Base-by-base conservation (phyloP, 1,140 invertebrate species). In the Laupala kohalensis region DNA sequence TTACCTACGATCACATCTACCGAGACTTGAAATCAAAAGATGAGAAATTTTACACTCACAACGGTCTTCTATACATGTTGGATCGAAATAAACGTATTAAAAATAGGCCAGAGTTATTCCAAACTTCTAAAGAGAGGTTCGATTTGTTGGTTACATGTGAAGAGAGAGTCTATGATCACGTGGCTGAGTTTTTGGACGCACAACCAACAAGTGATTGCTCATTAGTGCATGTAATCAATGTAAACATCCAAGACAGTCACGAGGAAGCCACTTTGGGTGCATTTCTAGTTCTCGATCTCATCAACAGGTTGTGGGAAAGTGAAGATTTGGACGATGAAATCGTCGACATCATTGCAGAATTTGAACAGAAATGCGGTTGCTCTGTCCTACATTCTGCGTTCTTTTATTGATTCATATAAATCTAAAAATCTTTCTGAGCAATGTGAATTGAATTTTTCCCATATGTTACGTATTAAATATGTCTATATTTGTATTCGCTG, bases 181-280 rank as follows among this genome's bases (percentile, higher is more conserved):
- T 91, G 28, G 77, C 87, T 68, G 85, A 87, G 70, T 29, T 80
- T 77, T 77, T 85, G 71, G 79, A 83, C 73, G 78, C 73, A 66
- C 74, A 81, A 73, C 77, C 78, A 64, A 89, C 90, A 2, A 84
- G 87, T 70, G 86, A 89, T 72, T 93, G 92, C 81, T 88, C 91
- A 69, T 91, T 93, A 12, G 95, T 95, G 2, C 98, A 99, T 84
- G 88, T 99, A 15, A 92, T 99, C 26, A 99, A 99, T 81, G 92
- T 99, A 76, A 97, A 99, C 78, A 98, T 99, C 79, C 95, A 96
- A 81, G 98, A 99, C 84, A 99, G 99, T 82, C 96, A 99, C 73
- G 97, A 99, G 84, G 98, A 99, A 81, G 97, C 97, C 0, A 97
- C 97, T n/a, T 91, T 99, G 78, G 98, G 98, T 73, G 97, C 97